Evolutionary conservation across 2,888 invertebrate genomes (phyloP).

Genomic region (Brachycybe producta): DNA sequence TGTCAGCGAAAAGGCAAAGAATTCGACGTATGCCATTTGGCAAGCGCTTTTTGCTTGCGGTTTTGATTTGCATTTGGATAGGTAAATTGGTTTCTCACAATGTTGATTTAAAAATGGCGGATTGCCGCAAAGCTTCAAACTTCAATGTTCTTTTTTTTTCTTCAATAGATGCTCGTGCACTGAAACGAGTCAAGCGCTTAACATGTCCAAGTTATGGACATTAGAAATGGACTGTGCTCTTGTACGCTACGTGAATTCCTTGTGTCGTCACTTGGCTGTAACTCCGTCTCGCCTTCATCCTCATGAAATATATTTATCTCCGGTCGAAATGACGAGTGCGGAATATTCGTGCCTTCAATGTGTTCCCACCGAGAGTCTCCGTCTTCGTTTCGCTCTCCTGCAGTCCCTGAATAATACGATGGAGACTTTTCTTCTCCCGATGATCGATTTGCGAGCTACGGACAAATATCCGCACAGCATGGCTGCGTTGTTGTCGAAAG

Average conservation of each 20-base stretch:
- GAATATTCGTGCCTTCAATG: conserved; percentile 29
- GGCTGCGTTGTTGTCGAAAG: conserved; percentile 27
- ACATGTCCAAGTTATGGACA: conserved; percentile 31
- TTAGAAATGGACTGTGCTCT: conserved; percentile 31
- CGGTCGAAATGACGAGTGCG: conserved; percentile 27
- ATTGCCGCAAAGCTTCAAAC: not conserved
- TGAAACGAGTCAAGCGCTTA: conserved; percentile 29
- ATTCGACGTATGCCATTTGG: conserved; percentile 31
- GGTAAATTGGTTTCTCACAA: conserved; percentile 23
- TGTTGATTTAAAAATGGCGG: not conserved
- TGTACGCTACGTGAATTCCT: conserved; percentile 28
- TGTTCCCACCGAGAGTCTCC: conserved; percentile 31
- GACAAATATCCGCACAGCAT: conserved; percentile 28
- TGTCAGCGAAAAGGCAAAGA: conserved; percentile 29
- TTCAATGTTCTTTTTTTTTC: not conserved
- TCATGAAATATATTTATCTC: conserved; percentile 30
- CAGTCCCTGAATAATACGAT: conserved; percentile 31
- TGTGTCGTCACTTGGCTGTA: conserved; percentile 29
- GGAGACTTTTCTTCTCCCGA: conserved; percentile 31
- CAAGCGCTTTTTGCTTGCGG: conserved; percentile 31
- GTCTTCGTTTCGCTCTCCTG: conserved; percentile 30
- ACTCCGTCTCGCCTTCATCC: conserved; percentile 31
- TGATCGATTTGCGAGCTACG: conserved; percentile 30
- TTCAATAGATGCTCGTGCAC: conserved; percentile 29
- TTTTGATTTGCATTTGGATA: conserved; percentile 31